Conservation (phyloP, 2,888 invertebrate species). For the Rhagonycha fulva region DNA sequence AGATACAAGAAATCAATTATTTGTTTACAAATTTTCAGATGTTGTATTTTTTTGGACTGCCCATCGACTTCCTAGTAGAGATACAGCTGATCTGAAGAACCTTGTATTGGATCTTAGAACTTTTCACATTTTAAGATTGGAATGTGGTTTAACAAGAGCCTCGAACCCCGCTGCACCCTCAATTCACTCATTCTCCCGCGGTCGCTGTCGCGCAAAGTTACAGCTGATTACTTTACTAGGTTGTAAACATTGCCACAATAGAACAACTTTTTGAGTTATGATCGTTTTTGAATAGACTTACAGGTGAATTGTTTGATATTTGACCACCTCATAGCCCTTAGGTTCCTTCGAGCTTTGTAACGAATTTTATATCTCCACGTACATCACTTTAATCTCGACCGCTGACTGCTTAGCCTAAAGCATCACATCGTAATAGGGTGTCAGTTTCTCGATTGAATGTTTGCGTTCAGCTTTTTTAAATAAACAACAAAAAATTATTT, state of each 20-base stretch:
- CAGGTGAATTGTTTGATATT: slow-evolving; percentile 10
- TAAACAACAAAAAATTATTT: neutral
- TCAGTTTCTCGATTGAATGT: no score
- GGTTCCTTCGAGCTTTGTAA: neutral
- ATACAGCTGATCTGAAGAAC: slow-evolving; percentile 25
- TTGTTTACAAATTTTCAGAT: neutral
- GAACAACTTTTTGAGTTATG: slow-evolving; percentile 16
- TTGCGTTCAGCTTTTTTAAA: no score
- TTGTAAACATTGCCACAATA: slow-evolving; percentile 15
- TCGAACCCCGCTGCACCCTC: slow-evolving; percentile 35
- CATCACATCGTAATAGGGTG: no score
- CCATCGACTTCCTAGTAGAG: slow-evolving; percentile 23
- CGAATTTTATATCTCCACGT: neutral
- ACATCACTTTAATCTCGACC: neutral
- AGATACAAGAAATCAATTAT: neutral
- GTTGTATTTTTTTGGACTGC: neutral
- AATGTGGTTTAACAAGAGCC: slow-evolving; percentile 36
- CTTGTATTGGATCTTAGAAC: slow-evolving; percentile 23
- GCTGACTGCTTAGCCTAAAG: neutral
- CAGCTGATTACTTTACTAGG: slow-evolving; percentile 25
- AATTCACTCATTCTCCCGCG: slow-evolving; percentile 34
- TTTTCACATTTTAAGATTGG: slow-evolving; percentile 32
- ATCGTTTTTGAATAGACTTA: slow-evolving; percentile 3
- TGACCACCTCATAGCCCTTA: neutral
- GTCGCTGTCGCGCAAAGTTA: slow-evolving; percentile 21